phyloP scores from a whole-genome alignment of 1,140 invertebrate species.

The Mamestra configurata region DNA sequence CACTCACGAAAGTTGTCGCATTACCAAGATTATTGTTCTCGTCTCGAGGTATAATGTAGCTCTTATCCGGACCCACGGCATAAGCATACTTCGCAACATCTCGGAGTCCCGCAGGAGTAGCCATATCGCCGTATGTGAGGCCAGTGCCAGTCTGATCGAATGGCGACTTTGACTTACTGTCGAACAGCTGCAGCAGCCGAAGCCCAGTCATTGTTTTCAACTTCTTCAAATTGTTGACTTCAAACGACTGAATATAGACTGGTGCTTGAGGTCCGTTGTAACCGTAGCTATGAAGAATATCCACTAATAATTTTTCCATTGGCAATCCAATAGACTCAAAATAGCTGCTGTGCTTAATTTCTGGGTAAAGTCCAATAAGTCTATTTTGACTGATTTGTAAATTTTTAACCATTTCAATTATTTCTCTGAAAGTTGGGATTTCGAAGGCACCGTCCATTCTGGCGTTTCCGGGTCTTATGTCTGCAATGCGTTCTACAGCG shows the following conservation, averaged over 20 bases:
- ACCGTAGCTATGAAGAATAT: conserved; percentile 75
- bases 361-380: conserved; percentile 82
- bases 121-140: conserved; percentile 76
- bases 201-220: conserved; percentile 77
- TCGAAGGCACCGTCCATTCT: conserved; percentile 73
- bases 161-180: conserved; percentile 58
- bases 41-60: conserved; percentile 78
- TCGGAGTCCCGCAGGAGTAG: conserved; percentile 70
- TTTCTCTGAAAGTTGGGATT: conserved; percentile 79
- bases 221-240: conserved; percentile 77
- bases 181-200: conserved; percentile 73
- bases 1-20: conserved; percentile 72
- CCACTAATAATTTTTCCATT: conserved; percentile 75
- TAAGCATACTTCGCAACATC: conserved; percentile 77
- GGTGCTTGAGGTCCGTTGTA: conserved; percentile 67
- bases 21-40: conserved; percentile 65
- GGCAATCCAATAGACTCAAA: conserved; percentile 72
- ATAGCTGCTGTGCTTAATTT: conserved; percentile 78
- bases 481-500: conserved; percentile 72
- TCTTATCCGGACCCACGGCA: conserved; percentile 79
- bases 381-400: conserved; percentile 75
- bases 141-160: conserved; percentile 71
- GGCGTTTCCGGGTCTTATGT: conserved; percentile 74
- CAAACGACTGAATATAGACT: conserved; percentile 81
- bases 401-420: conserved; percentile 77